These are phyloP conservation scores for Epistrophella euchroma DNA, from an alignment of 2,888 invertebrate genomes.

Conservation along the genomic window DNA sequence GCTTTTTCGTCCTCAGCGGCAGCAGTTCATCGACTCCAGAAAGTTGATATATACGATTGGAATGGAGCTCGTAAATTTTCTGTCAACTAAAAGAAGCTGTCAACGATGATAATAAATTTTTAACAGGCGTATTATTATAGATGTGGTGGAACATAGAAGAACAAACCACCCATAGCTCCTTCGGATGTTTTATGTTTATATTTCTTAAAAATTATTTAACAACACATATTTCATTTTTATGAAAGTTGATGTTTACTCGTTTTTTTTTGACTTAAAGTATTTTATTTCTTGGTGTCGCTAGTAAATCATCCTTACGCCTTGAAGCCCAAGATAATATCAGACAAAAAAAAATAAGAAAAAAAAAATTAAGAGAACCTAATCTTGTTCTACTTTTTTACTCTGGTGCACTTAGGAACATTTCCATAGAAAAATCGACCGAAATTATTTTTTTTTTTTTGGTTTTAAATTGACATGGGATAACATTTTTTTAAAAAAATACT, in stretches of 20 bases:
- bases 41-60: not conserved
- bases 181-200: constrained; percentile 16
- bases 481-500: too few relatives aligned
- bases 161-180: not conserved
- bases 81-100: constrained; percentile 27
- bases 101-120: constrained; percentile 36
- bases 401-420: not conserved
- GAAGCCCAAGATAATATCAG: not conserved
- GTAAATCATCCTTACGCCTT: constrained; percentile 43
- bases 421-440: not conserved
- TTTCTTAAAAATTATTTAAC: constrained; percentile 32
- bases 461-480: not conserved
- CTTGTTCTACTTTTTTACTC: not conserved
- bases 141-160: not conserved
- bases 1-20: not conserved
- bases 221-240: constrained; percentile 44
- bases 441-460: not conserved
- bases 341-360: not conserved
- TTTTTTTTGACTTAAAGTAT: constrained; percentile 16
- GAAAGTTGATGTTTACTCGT: constrained; percentile 15
- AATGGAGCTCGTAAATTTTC: constrained; percentile 30
- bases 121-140: not conserved
- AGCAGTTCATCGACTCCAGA: not conserved
- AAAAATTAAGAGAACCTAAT: not conserved
- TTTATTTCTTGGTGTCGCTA: constrained; percentile 40